Evolutionary conservation across 1,140 invertebrate species (phyloP).

Genomic region (Leptestheria dahalacensis): DNA sequence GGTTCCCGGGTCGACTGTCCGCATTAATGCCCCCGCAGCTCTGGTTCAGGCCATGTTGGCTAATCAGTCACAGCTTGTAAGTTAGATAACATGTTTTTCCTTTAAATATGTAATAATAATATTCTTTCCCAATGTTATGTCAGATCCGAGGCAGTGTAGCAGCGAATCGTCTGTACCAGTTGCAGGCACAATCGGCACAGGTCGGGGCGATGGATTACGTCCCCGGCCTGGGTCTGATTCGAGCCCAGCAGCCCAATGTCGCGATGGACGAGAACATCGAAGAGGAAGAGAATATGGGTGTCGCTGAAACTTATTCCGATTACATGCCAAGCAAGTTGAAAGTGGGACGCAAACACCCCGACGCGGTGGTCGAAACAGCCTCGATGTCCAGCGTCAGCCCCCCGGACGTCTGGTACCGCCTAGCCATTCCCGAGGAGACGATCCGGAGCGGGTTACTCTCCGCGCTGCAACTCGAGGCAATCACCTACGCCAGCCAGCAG

Average conservation of each 20-base stretch:
- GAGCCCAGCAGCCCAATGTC: not conserved
- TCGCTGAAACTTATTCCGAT: conserved; percentile 93
- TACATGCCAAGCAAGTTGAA: conserved; percentile 96
- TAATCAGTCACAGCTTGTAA: not conserved
- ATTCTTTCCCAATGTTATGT: no score
- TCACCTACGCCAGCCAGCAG: conserved; percentile 90
- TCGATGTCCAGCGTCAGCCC: conserved; percentile 92
- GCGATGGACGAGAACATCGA: conserved; percentile 40
- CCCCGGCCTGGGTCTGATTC: not conserved
- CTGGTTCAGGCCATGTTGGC: not conserved
- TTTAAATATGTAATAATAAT: no score
- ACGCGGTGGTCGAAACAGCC: conserved; percentile 96
- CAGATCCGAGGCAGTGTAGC: not conserved
- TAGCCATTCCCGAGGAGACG: conserved; percentile 69
- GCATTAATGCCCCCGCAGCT: not conserved
- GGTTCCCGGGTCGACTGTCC: not conserved
- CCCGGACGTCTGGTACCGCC: conserved; percentile 79
- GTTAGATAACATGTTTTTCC: no score
- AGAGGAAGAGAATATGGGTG: conserved; percentile 91
- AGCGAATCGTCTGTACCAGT: not conserved
- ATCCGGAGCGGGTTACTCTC: conserved; percentile 76
- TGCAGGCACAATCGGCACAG: not conserved
- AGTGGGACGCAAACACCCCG: conserved; percentile 88
- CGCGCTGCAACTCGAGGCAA: conserved; percentile 90
- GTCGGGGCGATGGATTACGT: not conserved